A percentile compares a stretch with the other conserved stretches of the same genome.
Evolutionary conservation across 2,113 vertebrate genomes (phyloP).

Genomic region (Archocentrus centrarchus): DNA sequence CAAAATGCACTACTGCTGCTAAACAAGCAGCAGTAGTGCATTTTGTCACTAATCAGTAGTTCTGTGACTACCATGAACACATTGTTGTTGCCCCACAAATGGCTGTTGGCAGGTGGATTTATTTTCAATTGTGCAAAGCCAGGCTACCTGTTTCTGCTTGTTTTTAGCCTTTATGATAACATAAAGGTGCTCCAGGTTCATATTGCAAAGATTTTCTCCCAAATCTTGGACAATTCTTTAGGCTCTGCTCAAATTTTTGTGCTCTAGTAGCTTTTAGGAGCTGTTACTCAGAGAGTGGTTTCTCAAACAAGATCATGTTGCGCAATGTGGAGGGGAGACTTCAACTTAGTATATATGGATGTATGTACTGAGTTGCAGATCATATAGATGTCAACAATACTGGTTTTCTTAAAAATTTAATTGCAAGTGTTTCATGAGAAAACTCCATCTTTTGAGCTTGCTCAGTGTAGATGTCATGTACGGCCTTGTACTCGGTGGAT

Average conservation of each 20-base stretch:
- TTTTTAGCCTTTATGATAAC: neutral
- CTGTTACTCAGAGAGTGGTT: neutral
- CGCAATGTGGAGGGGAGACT: neutral
- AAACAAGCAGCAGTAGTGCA: neutral
- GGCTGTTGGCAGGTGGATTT: neutral
- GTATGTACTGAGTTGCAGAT: neutral
- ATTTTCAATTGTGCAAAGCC: neutral
- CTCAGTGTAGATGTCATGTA: neutral
- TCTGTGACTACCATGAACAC: neutral
- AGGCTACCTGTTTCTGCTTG: neutral
- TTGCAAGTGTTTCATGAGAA: neutral
- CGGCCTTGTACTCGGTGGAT: neutral
- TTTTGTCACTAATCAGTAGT: too few relatives aligned
- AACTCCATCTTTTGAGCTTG: conserved; percentile 10
- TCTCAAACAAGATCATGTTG: neutral
- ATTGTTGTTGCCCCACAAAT: neutral
- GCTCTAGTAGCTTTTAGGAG: neutral
- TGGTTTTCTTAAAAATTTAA: neutral
- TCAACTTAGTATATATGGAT: neutral
- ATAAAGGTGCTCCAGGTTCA: neutral
- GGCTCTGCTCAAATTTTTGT: neutral
- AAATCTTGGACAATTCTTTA: neutral
- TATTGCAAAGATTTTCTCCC: neutral
- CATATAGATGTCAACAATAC: neutral
- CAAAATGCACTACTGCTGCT: neutral